A percentile compares a stretch with the other conserved stretches of the same genome.
Conservation (phyloP, 2,113 vertebrate species). For the Alethe diademata region DNA sequence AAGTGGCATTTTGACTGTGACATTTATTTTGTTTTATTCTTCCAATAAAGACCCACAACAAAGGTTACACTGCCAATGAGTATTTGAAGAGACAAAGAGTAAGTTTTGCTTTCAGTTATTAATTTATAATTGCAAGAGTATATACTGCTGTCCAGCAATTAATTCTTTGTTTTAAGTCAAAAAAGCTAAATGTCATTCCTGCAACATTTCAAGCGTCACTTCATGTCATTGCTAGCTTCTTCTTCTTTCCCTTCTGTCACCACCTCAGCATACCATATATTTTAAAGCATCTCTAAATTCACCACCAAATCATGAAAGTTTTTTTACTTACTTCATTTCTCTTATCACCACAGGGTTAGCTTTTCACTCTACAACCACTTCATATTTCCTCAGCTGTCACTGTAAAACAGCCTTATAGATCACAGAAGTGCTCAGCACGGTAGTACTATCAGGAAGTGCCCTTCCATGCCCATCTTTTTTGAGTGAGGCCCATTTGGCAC, state of each 20-base stretch:
- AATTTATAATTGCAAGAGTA: neutral
- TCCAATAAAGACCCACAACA: neutral
- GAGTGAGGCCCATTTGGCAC: neutral
- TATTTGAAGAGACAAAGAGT: neutral
- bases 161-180: neutral
- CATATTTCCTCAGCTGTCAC: neutral
- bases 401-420: neutral
- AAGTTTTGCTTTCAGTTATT: neutral
- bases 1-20: neutral
- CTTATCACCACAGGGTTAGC: neutral
- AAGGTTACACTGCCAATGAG: neutral
- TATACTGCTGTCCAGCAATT: neutral
- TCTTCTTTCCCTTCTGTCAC: neutral
- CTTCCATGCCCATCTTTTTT: neutral
- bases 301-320: neutral
- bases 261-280: neutral
- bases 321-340: neutral
- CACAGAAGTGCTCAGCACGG: neutral
- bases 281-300: neutral
- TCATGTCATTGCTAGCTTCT: neutral
- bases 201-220: neutral
- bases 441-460: neutral
- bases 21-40: conserved; percentile 6
- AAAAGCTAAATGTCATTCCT: neutral
- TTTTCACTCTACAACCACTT: neutral